Percentiles rank a stretch among this genome's conserved stretches.
Conservation (phyloP, 2,888 invertebrate species). For the Alsophila aescularia region DNA sequence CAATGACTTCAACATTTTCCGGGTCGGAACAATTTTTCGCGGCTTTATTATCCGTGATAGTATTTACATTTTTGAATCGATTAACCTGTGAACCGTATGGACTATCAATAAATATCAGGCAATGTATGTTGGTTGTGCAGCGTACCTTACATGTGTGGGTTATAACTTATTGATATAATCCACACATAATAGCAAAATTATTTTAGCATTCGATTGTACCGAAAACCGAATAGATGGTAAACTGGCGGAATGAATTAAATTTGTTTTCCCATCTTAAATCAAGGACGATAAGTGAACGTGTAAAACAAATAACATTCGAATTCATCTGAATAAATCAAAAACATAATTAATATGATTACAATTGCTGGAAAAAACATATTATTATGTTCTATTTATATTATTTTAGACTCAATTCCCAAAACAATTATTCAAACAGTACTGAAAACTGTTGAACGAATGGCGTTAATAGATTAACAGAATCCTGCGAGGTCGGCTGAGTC, state of each 20-base stretch:
- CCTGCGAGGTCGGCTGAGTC: constrained; percentile 9
- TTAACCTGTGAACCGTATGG: constrained; percentile 3
- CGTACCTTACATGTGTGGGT: neutral
- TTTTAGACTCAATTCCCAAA: neutral
- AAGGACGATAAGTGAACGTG: constrained; percentile 8
- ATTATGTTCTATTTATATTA: neutral
- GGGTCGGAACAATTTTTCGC: too few relatives aligned
- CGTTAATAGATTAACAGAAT: constrained; percentile 1
- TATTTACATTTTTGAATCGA: neutral
- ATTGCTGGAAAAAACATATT: too few relatives aligned
- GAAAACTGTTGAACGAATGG: neutral
- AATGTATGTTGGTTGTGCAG: neutral
- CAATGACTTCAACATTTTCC: too few relatives aligned
- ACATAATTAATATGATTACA: too few relatives aligned
- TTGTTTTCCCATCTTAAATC: constrained; percentile 21
- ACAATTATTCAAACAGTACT: constrained; percentile 1
- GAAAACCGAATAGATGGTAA: neutral
- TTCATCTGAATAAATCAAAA: too few relatives aligned
- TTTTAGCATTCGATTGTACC: neutral
- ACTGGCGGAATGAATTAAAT: constrained; percentile 4
- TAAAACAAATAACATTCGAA: constrained; percentile 1
- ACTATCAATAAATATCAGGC: constrained; percentile 1
- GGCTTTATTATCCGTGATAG: too few relatives aligned
- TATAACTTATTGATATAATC: neutral
- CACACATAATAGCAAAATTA: neutral